phyloP scores from a whole-genome alignment of 2,888 invertebrate genomes.

The Branchinecta sandiegonensis region DNA sequence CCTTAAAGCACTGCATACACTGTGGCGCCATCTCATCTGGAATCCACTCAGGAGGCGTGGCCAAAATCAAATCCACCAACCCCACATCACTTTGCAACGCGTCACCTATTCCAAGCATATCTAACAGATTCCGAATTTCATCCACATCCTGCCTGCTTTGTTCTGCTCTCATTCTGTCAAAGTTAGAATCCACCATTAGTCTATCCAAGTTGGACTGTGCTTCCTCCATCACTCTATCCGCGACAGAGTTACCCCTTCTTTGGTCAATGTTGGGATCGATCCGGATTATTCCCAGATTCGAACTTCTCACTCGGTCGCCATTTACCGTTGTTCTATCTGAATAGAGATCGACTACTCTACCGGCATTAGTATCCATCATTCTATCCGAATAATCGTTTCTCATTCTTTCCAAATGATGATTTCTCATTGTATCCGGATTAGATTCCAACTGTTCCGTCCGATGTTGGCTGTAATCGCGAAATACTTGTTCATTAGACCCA shows the following conservation, averaged over 20 bases:
- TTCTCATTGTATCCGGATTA: neutral
- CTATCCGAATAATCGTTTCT: neutral
- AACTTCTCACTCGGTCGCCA: neutral
- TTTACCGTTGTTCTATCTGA: neutral
- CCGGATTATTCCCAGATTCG: no score
- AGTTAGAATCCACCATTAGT: no score
- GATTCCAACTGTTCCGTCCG: neutral
- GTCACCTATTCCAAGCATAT: conserved; percentile 17
- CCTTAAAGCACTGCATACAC: conserved; percentile 82
- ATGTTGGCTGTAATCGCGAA: conserved; percentile 6
- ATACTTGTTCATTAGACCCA: neutral
- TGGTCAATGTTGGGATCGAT: no score
- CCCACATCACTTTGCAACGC: conserved; percentile 22
- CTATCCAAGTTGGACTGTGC: neutral
- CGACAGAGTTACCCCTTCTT: neutral
- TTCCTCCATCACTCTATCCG: neutral
- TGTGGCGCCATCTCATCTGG: conserved; percentile 80
- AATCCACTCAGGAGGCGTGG: conserved; percentile 71
- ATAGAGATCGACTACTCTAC: no score
- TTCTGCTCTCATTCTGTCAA: no score
- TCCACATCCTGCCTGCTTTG: neutral
- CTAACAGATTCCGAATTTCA: conserved; percentile 1
- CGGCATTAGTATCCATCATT: neutral
- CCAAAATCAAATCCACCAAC: conserved; percentile 26
- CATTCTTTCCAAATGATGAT: no score